Evolutionary conservation across 2,888 invertebrate species (phyloP).

Genomic region (Dilophus febrilis): DNA sequence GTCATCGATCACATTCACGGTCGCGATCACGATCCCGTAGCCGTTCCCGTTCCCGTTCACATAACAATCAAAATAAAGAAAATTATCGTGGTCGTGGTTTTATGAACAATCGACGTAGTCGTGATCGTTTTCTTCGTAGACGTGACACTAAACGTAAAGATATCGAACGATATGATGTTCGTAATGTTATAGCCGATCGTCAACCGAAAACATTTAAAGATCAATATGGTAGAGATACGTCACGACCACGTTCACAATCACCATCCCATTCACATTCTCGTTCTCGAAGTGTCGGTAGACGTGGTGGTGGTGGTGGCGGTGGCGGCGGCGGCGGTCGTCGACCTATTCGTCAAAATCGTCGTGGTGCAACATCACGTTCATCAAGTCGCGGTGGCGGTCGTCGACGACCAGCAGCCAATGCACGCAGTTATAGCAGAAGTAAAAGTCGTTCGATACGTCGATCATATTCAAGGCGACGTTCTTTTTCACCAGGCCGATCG

Average conservation of each 20-base stretch:
- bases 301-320: constrained; percentile 11
- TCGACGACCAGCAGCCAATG: constrained; percentile 15
- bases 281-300: constrained; percentile 14
- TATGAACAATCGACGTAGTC: too few species aligned
- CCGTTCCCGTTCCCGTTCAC: constrained; percentile 13
- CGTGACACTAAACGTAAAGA: constrained; percentile 47
- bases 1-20: not conserved
- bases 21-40: constrained; percentile 4
- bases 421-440: constrained; percentile 6
- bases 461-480: constrained; percentile 9
- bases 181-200: constrained; percentile 56
- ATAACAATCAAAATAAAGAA: constrained; percentile 20
- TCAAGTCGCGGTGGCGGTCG: constrained; percentile 10
- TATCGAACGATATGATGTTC: constrained; percentile 66
- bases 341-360: constrained; percentile 17
- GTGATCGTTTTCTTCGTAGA: not conserved
- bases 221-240: constrained; percentile 60
- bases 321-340: constrained; percentile 7
- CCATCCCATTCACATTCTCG: constrained; percentile 30
- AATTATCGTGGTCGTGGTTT: constrained; percentile 27
- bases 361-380: constrained; percentile 15
- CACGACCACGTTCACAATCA: too few species aligned
- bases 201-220: constrained; percentile 46
- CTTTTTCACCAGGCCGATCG: constrained; percentile 18
- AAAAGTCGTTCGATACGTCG: constrained; percentile 2